Evolutionary conservation across 2,113 vertebrate species (phyloP).

Genomic region (Bubo bubo): DNA sequence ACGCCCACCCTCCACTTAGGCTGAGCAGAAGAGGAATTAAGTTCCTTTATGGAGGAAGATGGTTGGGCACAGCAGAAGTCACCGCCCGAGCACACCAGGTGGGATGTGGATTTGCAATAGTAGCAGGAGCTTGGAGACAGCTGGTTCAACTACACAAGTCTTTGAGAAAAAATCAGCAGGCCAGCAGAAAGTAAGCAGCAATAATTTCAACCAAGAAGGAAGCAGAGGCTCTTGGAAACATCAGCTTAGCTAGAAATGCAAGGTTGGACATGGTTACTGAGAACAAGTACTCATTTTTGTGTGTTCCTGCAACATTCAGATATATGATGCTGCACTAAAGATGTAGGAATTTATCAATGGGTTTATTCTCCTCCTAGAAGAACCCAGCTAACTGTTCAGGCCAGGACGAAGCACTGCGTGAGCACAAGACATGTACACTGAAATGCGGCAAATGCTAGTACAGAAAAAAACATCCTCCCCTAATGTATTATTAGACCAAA

Average conservation of each 20-base stretch:
- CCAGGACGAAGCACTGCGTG: not conserved
- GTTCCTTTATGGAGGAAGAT: not conserved
- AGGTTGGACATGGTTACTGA: not conserved
- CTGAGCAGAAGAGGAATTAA: not conserved
- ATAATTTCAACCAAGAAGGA: not conserved
- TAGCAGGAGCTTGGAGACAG: not conserved
- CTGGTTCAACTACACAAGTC: not conserved
- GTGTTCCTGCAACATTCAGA: not conserved
- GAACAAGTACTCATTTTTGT: not conserved
- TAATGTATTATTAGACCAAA: not conserved
- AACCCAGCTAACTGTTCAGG: not conserved
- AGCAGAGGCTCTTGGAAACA: not conserved
- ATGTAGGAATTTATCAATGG: not conserved
- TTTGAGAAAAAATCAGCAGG: not conserved
- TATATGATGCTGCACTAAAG: not conserved
- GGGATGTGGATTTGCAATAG: not conserved
- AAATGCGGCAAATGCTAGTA: not conserved
- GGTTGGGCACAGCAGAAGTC: not conserved
- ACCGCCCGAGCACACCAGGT: not conserved
- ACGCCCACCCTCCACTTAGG: not conserved
- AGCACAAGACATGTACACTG: rapidly evolving
- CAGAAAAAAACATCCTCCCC: not conserved
- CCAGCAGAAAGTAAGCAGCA: not conserved
- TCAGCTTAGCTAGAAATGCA: not conserved
- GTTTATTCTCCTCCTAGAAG: not conserved